Conservation (phyloP, 92 coral and sea anemone genomes). For the Hydrozoanthus gracilis region DNA sequence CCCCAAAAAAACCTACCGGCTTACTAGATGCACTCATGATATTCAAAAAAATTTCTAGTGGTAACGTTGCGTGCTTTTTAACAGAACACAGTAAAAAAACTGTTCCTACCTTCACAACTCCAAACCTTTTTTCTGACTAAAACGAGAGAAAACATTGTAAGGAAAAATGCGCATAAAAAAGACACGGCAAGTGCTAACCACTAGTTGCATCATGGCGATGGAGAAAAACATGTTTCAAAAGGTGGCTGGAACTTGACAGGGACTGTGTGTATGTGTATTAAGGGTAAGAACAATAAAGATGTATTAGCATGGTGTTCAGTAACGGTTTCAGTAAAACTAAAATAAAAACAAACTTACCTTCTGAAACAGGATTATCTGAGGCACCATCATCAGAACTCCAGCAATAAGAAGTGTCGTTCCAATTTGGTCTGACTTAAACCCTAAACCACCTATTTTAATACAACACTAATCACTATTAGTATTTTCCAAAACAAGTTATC, state of each 20-base stretch:
- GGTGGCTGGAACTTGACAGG: not conserved
- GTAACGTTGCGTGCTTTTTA: not conserved
- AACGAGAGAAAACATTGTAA: not conserved
- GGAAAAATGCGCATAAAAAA: not conserved
- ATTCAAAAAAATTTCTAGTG: not conserved
- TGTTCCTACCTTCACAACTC: conserved; percentile 48
- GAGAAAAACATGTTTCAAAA: not conserved
- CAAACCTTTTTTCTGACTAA: conserved; percentile 50
- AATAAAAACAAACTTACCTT: conserved; percentile 48
- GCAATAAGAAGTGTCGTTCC: conserved; percentile 70
- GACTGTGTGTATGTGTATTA: not conserved
- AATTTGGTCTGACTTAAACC: conserved; percentile 75
- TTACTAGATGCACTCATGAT: too few species aligned
- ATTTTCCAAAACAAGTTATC: not conserved
- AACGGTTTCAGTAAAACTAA: not conserved
- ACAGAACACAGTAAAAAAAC: not conserved
- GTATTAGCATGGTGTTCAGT: not conserved
- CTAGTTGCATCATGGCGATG: too few species aligned
- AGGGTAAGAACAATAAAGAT: not conserved
- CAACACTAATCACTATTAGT: too few species aligned
- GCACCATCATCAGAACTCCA: conserved; percentile 52
- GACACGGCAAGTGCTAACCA: too few species aligned
- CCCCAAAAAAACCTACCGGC: too few species aligned
- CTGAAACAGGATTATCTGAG: conserved; percentile 59
- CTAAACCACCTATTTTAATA: conserved; percentile 74